Percentiles rank a stretch among this genome's conserved stretches.
Evolutionary conservation across 1,140 invertebrate species (phyloP).

Genomic region (Colletes gigas): DNA sequence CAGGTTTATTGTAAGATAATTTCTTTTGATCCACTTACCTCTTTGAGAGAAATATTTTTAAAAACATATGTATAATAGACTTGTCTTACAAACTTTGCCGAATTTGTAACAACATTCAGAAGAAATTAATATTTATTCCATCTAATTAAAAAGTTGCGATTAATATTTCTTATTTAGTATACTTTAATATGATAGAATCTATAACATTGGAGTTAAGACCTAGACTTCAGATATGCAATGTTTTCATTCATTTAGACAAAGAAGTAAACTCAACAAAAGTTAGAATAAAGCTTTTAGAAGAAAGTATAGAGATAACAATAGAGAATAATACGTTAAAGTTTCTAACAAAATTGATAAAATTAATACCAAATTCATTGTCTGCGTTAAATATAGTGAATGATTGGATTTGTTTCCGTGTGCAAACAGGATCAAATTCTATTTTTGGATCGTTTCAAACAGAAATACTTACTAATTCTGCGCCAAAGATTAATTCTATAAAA

Average conservation of each 20-base stretch:
- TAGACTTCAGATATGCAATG: slow-evolving; percentile 71
- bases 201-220: slow-evolving; percentile 76
- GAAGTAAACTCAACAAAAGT: slow-evolving; percentile 53
- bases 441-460: slow-evolving; percentile 74
- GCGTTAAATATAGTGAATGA: slow-evolving; percentile 66
- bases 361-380: slow-evolving; percentile 73
- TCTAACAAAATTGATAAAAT: slow-evolving; percentile 64
- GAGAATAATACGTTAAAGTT: slow-evolving; percentile 60
- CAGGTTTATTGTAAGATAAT: not conserved
- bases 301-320: slow-evolving; percentile 64
- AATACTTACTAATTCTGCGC: slow-evolving; percentile 58
- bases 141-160: not conserved
- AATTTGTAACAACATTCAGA: no score
- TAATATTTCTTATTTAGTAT: not conserved
- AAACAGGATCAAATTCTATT: slow-evolving; percentile 69
- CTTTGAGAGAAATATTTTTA: not conserved
- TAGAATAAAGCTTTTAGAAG: slow-evolving; percentile 69
- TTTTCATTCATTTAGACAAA: slow-evolving; percentile 69
- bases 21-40: not conserved
- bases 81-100: no score
- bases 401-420: slow-evolving; percentile 77
- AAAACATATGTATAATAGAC: no score
- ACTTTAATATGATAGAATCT: slow-evolving; percentile 65
- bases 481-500: slow-evolving; percentile 23
- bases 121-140: no score